phyloP scores from a whole-genome alignment of 2,797 vertebrate species.

The Rhynchotus rufescens region DNA sequence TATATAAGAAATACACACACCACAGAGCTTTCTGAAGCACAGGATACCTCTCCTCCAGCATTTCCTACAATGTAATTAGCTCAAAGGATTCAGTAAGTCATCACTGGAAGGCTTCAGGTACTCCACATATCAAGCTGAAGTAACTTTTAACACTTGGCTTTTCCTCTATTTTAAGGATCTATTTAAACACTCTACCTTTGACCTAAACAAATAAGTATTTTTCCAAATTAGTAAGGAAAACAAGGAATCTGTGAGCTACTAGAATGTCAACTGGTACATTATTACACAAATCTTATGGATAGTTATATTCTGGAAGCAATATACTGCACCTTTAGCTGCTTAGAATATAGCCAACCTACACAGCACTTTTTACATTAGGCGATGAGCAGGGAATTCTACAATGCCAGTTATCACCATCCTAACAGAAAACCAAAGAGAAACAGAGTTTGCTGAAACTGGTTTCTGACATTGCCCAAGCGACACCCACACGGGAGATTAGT shows the following conservation, averaged over 20 bases:
- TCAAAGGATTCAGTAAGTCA: neutral
- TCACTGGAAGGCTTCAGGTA: neutral
- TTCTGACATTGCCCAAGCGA: constrained; percentile 11
- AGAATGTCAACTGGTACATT: neutral
- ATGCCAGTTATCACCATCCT: neutral
- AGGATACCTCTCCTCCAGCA: neutral
- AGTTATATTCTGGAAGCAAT: neutral
- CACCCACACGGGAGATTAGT: neutral
- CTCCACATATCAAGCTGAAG: neutral
- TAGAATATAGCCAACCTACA: neutral
- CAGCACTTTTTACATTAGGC: neutral
- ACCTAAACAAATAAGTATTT: neutral
- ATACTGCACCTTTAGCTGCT: neutral
- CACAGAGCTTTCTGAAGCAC: neutral
- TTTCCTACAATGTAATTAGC: neutral
- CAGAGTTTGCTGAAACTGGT: neutral
- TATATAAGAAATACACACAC: neutral
- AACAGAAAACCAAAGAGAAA: neutral
- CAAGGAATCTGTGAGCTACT: neutral
- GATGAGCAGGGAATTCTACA: neutral
- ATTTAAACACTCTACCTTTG: neutral
- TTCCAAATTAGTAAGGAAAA: neutral
- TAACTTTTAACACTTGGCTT: neutral
- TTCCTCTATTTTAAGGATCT: neutral
- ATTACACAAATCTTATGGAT: neutral